Evolutionary conservation across 1,140 invertebrate species (phyloP).

Genomic region (Lordiphosa clarofinis): DNA sequence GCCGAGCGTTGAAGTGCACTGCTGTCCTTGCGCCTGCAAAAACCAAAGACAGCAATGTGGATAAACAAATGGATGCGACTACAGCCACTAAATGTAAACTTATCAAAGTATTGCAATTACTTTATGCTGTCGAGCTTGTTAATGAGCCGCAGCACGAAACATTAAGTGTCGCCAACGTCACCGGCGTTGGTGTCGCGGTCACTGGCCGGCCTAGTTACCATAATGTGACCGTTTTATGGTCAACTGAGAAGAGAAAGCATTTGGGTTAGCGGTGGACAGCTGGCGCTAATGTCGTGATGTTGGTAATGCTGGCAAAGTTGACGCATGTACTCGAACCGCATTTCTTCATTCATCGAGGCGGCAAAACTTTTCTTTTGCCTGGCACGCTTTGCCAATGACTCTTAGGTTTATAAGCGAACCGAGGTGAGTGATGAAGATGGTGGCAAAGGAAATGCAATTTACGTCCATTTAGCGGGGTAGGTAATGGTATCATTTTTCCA

Average conservation of each 20-base stretch:
- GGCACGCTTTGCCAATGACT: constrained; percentile 45
- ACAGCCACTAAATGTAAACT: constrained; percentile 42
- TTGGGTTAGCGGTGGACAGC: constrained; percentile 32
- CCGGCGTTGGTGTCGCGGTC: constrained; percentile 36
- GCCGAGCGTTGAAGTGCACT: constrained; percentile 86
- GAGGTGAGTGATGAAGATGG: constrained; percentile 28
- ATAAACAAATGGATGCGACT: constrained; percentile 4
- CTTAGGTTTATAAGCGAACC: constrained; percentile 51
- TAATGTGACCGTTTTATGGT: constrained; percentile 65
- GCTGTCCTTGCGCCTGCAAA: constrained; percentile 82
- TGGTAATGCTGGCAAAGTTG: constrained; percentile 49
- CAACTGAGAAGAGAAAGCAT: constrained; percentile 50
- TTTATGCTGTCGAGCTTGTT: constrained; percentile 67
- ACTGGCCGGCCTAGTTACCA: constrained; percentile 73
- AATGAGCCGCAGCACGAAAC: constrained; percentile 50
- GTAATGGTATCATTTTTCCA: constrained; percentile 41
- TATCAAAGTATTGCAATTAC: constrained; percentile 66
- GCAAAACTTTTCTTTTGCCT: constrained; percentile 15
- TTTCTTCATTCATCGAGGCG: constrained; percentile 40
- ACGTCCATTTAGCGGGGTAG: constrained; percentile 42
- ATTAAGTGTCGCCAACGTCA: constrained; percentile 47
- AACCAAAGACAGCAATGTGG: constrained; percentile 14
- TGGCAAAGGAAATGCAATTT: constrained; percentile 51
- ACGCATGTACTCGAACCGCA: constrained; percentile 32
- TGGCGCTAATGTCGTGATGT: constrained; percentile 59